These are phyloP conservation scores for Characodon lateralis DNA, from an alignment of 2,797 vertebrate species.

Conservation along the genomic window DNA sequence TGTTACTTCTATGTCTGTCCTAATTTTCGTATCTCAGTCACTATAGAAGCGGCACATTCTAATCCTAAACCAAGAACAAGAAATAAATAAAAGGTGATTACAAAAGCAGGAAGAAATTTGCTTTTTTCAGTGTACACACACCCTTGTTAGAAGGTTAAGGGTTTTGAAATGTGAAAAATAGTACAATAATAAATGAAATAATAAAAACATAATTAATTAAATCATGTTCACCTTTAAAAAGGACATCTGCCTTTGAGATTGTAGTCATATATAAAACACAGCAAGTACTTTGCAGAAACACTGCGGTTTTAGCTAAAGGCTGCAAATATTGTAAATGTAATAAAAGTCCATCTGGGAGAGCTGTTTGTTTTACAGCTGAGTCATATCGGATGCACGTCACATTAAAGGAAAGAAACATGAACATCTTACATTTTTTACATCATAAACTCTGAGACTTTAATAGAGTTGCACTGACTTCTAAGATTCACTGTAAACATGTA, in stretches of 20 bases:
- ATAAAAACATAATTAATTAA: not conserved
- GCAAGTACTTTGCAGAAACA: not conserved
- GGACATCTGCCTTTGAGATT: not conserved
- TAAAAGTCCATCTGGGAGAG: not conserved
- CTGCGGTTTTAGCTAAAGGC: not conserved
- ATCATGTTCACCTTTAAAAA: not conserved
- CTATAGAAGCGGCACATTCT: not conserved
- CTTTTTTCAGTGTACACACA: not conserved
- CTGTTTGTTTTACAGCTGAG: not conserved
- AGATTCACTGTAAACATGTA: slow-evolving; percentile 1
- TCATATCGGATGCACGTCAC: not conserved
- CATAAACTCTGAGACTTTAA: not conserved
- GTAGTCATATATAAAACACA: not conserved
- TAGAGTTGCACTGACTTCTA: not conserved
- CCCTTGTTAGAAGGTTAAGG: not conserved
- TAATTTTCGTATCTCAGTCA: not conserved
- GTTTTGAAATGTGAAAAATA: not conserved
- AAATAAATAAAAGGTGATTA: not conserved
- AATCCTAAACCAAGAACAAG: not conserved
- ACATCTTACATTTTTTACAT: not conserved
- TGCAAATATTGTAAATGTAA: not conserved
- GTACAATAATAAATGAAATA: not conserved
- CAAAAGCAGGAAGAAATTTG: no score
- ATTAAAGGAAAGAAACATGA: not conserved
- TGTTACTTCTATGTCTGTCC: not conserved